These are phyloP conservation scores for Vanessa atalanta DNA, from an alignment of 1,140 invertebrate species.

Conservation along the genomic window DNA sequence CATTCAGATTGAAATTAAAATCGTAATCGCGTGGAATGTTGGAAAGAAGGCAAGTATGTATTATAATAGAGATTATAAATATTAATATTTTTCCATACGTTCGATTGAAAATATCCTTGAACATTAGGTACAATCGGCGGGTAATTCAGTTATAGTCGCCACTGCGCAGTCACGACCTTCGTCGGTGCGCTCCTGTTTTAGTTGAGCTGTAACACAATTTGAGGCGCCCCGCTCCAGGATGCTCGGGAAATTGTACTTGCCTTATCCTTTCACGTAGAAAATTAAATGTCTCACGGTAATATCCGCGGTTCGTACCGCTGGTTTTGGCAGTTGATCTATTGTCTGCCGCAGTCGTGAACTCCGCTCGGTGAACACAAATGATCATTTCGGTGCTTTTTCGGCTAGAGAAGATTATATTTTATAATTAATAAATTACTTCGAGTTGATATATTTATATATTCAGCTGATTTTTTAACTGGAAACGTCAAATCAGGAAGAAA, in stretches of 20 bases:
- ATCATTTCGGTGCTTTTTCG: constrained; percentile 13
- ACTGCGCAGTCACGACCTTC: constrained; percentile 18
- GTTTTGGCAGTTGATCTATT: constrained; percentile 75
- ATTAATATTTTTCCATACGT: not conserved
- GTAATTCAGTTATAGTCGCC: not conserved
- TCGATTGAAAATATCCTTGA: not conserved
- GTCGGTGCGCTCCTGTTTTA: constrained; percentile 31
- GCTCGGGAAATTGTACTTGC: constrained; percentile 62
- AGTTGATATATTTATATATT: not conserved
- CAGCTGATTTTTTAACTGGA: no score
- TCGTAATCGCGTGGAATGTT: no score
- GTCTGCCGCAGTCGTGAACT: constrained; percentile 40
- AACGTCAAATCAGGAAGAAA: not conserved
- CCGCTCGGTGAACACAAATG: constrained; percentile 14
- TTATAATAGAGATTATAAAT: not conserved
- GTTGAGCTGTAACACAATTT: constrained; percentile 51
- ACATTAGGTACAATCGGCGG: not conserved
- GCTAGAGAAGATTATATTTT: not conserved
- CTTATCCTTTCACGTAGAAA: constrained; percentile 80
- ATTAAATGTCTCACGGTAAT: constrained; percentile 78
- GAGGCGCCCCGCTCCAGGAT: constrained; percentile 18
- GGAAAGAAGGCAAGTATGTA: no score
- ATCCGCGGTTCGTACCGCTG: constrained; percentile 62
- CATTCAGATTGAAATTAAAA: no score
- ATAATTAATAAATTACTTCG: not conserved